Percentiles rank a stretch among this genome's conserved stretches.
Evolutionary conservation across 2,113 vertebrate species (phyloP).

Genomic region (Hippocampus guttulatus): DNA sequence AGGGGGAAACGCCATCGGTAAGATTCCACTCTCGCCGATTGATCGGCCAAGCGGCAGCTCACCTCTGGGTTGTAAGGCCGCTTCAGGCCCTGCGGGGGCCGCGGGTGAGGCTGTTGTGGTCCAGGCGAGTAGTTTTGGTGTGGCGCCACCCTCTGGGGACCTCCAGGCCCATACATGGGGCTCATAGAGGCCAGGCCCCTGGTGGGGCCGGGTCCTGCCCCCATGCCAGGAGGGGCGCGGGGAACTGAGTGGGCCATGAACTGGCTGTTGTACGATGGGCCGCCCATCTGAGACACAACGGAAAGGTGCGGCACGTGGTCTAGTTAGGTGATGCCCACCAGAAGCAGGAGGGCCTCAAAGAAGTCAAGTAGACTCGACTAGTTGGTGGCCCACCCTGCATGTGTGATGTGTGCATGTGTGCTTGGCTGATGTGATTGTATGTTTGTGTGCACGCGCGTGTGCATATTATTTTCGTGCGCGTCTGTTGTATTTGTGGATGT

Average conservation of each 20-base stretch:
- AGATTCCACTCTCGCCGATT: background rate
- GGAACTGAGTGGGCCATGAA: conserved; percentile 81
- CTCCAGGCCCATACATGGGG: conserved; percentile 68
- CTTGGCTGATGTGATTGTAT: no score
- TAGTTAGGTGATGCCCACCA: background rate
- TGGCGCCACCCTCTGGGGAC: conserved; percentile 79
- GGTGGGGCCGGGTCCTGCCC: conserved; percentile 34
- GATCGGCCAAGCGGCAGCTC: conserved; percentile 22
- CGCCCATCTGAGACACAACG: conserved; percentile 72
- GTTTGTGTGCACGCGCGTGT: no score
- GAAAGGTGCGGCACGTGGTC: background rate
- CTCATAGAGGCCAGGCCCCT: conserved; percentile 66
- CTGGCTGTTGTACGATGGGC: conserved; percentile 78
- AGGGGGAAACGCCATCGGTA: background rate
- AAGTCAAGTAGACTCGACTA: no score
- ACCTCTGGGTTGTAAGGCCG: conserved; percentile 82
- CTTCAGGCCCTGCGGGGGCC: conserved; percentile 80
- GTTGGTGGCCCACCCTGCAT: no score
- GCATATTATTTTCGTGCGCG: no score
- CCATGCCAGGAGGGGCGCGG: conserved; percentile 76
- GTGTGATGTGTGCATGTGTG: no score
- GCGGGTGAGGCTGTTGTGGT: conserved; percentile 74
- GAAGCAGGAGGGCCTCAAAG: background rate
- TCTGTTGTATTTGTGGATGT: no score
- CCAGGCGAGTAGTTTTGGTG: conserved; percentile 75